Conservation (phyloP, 2,113 vertebrate genomes). For the Orycteropus afer region DNA sequence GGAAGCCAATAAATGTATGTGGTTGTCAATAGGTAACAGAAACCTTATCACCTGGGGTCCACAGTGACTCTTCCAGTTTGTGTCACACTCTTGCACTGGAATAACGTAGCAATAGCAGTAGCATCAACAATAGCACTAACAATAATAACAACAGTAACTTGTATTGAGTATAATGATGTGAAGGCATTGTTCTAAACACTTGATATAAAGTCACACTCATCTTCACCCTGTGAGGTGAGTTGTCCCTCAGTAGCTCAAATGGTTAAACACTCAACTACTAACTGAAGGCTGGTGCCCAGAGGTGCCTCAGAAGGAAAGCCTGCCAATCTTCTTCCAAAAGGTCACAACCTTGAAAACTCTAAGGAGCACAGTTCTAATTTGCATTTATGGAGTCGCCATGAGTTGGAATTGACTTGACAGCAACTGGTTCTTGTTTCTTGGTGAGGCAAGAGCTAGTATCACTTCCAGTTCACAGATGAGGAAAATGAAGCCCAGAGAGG, state of each 20-base stretch:
- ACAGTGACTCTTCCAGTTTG: neutral
- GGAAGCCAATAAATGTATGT: neutral
- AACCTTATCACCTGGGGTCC: neutral
- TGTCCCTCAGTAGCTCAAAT: neutral
- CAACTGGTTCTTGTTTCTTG: neutral
- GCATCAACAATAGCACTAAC: neutral
- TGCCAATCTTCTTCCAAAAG: too few relatives aligned
- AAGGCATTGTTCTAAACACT: neutral
- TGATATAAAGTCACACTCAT: neutral
- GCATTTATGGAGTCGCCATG: neutral
- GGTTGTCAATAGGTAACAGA: neutral
- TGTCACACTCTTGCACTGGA: too few relatives aligned
- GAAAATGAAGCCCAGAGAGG: too few relatives aligned
- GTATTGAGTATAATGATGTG: rapidly evolving
- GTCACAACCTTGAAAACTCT: neutral
- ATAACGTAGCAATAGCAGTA: neutral
- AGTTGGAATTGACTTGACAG: neutral
- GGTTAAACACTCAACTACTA: neutral
- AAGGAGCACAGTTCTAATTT: neutral
- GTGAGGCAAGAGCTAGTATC: too few relatives aligned
- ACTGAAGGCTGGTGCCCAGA: neutral
- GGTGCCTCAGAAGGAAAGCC: neutral
- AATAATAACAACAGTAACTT: neutral
- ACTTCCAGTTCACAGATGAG: neutral
- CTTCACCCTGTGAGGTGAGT: neutral